Evolutionary conservation across 2,888 invertebrate genomes (phyloP), one percentile per base, ranked within the genome.

Genomic region (Ophonus ardosiacus): DNA sequence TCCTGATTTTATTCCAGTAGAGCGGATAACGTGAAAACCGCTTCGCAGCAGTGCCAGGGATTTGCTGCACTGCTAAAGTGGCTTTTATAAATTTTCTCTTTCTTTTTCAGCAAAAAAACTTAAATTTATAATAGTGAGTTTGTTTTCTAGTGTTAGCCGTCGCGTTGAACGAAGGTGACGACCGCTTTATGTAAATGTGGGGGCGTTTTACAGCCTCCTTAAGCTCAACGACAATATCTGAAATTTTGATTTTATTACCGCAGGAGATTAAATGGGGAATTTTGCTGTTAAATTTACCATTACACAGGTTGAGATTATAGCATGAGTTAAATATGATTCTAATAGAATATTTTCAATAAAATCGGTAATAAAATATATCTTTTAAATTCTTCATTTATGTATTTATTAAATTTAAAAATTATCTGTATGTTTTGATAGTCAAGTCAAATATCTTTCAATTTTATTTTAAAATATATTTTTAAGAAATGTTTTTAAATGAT

Each of bases 111-210:
- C 13, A 74, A 74, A 63, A 74, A 74, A 74, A 74, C 21, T 74
- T 43, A 74, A 74, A 74, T 74, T 74, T 74, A 74, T 74, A 51
- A 56, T 74, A 17, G 74, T 74, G 51, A 74, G 74, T 74, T 74
- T 74, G 74, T 74, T 74, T 74, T 74, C 74, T 74, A 74, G 74
- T 51, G 13, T 13, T 56, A 56, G 31, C 15, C 15, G 40, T 71
- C 43, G 43, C 40, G 74, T 74, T 43, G 43, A 74, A 13, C 38
- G 38, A 74, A 74, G 40, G 51, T 74, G 74, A 56, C 18, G 74
- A 56, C 8, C 74, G 74, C 40, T 17, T 74, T 74, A 74, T 74
- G 74, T 43, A 74, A 74, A 74, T 74, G 6, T 7, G 2, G 21
- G 74, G 21, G 8, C 10, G 31, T 56, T 74, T 74, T 74, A 74